A percentile compares a stretch with the other conserved stretches of the same genome.
Conservation (phyloP, 2,113 vertebrate genomes). For the Apodemus sylvaticus region DNA sequence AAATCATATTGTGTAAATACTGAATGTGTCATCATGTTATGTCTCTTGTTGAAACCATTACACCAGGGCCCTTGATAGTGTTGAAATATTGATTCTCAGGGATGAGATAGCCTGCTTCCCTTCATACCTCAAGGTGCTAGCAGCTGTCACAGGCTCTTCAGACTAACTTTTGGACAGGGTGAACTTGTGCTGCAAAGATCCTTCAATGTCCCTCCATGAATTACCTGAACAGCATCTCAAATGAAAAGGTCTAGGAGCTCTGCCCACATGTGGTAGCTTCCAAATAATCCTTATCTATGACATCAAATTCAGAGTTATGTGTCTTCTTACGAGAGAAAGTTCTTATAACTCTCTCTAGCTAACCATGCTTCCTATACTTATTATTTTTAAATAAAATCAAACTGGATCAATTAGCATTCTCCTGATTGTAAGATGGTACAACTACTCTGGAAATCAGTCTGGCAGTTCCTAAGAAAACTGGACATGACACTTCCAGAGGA, state of each 20-base stretch:
- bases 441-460: too few relatives aligned
- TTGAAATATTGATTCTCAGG: neutral
- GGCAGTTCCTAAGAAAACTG: too few relatives aligned
- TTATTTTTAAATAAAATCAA: neutral
- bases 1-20: neutral
- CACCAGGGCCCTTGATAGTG: neutral
- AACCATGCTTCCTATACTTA: neutral
- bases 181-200: neutral
- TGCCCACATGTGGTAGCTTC: neutral
- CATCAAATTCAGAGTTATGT: neutral
- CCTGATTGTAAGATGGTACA: too few relatives aligned
- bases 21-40: neutral
- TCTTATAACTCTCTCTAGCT: neutral
- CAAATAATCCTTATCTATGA: neutral
- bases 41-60: neutral
- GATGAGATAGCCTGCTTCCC: neutral
- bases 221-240: neutral
- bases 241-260: neutral
- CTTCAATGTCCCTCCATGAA: neutral
- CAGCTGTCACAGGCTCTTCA: neutral
- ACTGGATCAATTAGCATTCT: too few relatives aligned
- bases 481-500: too few relatives aligned
- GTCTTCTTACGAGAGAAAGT: neutral
- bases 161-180: neutral
- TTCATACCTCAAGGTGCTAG: neutral